phyloP scores from a whole-genome alignment of 30 jellyfish, hydroid and myxozoan genomes.

The Mastigias papua region DNA sequence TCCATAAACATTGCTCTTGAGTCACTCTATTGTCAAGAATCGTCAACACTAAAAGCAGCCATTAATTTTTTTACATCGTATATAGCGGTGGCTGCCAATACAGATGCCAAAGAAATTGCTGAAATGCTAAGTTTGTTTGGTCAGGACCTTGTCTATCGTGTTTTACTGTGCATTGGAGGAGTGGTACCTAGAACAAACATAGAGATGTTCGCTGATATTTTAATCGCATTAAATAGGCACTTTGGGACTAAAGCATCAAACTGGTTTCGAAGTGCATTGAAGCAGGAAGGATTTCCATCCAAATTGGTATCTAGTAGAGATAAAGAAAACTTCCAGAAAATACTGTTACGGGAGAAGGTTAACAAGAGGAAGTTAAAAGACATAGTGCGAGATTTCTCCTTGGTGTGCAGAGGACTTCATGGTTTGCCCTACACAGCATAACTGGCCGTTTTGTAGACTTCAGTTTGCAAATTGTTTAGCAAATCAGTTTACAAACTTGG shows the following conservation, averaged over 20 bases:
- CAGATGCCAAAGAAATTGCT: constrained; percentile 21
- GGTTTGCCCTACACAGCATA: constrained; percentile 76
- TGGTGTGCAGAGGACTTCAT: constrained; percentile 90
- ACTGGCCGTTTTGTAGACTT: background rate
- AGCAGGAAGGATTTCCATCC: constrained; percentile 77
- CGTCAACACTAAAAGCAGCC: constrained; percentile 84
- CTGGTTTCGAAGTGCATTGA: constrained; percentile 71
- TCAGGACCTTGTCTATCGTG: constrained; percentile 61
- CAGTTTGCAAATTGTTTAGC: too few relatives aligned
- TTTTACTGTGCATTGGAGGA: constrained; percentile 83
- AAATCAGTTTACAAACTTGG: too few relatives aligned
- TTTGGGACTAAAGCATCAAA: constrained; percentile 31
- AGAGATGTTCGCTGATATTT: constrained; percentile 80
- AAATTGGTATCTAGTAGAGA: constrained; percentile 48
- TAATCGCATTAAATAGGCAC: constrained; percentile 72
- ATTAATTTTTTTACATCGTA: constrained; percentile 63
- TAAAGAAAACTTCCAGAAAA: constrained; percentile 77
- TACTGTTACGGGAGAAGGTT: constrained; percentile 69
- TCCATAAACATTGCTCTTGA: constrained; percentile 57
- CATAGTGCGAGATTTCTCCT: constrained; percentile 77
- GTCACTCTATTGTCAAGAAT: constrained; percentile 75
- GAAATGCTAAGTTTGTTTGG: constrained; percentile 75
- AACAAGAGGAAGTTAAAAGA: constrained; percentile 79
- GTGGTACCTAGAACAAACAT: constrained; percentile 73
- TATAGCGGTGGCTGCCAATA: constrained; percentile 45